Percentiles rank a stretch among this genome's conserved stretches.
These are phyloP conservation scores for Callithrix jacchus DNA, from an alignment of 2,113 vertebrate species.

Conservation along the genomic window DNA sequence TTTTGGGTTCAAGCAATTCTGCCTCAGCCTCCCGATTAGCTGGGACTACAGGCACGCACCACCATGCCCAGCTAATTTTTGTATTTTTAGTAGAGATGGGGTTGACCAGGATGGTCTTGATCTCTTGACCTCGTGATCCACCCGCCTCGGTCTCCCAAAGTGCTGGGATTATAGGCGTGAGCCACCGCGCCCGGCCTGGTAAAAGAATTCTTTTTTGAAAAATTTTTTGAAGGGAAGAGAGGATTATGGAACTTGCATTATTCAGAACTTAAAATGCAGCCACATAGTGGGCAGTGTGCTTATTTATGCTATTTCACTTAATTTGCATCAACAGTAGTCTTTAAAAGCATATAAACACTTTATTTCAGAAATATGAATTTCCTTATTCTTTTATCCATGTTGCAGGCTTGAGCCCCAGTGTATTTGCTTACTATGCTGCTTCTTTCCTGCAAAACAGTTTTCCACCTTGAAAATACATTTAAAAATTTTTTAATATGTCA, in stretches of 20 bases:
- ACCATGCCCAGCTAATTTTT: too few relatives aligned
- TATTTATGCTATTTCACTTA: constrained; percentile 2
- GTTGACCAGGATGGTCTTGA: too few relatives aligned
- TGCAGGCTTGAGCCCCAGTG: not conserved
- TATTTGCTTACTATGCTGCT: not conserved
- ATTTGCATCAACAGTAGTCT: not conserved
- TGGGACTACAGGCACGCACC: too few relatives aligned
- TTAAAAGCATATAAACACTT: not conserved
- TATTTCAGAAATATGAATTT: not conserved
- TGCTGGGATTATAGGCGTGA: too few relatives aligned
- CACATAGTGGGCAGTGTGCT: not conserved
- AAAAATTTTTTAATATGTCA: not conserved
- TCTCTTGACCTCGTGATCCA: too few relatives aligned
- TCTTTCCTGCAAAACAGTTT: not conserved
- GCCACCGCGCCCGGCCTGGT: too few relatives aligned
- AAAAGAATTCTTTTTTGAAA: not conserved
- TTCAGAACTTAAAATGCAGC: not conserved
- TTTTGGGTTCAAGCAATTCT: too few relatives aligned
- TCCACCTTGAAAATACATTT: not conserved
- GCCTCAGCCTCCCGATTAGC: too few relatives aligned
- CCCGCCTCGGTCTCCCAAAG: too few relatives aligned
- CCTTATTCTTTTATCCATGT: not conserved
- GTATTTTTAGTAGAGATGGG: too few relatives aligned
- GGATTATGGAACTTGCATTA: not conserved
- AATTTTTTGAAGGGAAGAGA: not conserved